Base-by-base conservation (phyloP, 2,797 vertebrate species). In the Pristis pectinata region DNA sequence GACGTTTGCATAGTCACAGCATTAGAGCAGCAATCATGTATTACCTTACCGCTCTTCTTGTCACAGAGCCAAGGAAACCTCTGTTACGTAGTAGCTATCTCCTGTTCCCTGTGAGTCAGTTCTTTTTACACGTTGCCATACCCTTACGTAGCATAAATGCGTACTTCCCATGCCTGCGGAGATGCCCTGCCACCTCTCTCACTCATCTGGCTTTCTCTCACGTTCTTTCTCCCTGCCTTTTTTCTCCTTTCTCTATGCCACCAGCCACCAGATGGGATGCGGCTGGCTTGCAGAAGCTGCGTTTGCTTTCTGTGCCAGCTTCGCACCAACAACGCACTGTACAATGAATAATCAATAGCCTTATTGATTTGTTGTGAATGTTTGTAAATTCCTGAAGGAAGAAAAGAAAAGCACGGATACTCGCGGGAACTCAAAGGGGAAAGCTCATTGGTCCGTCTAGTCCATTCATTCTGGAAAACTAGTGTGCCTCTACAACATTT, bases 311-410 rank as follows among this genome's bases (percentile, higher is more conserved):
- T 97, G 97, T 97, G 98, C 98, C 97, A 97, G 97, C 98, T 98
- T 94, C 49, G 27, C 92, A 76, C 92, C 92, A 94, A 97, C 98
- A 98, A 98, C 98, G 99, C 98, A 97, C 98, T 98, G 67, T 98
- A 98, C 99, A 99, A 99, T 99, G 99, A 98, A 98, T 99, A 99
- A 99, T 99, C 99, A 99, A 99, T 99, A 99, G 98, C 96, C 97
- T 97, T 99, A 99, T 99, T 99, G 99, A 99, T 99, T 98, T 97
- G 98, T 97, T 98, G 98, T 98, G 99, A 99, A 99, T 99, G 99
- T 99, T 99, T 99, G 98, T 98, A 99, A 99, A 99, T 99, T 99
- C 98, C 98, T 98, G 96, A 97, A 96, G 97, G 96, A 97, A 96
- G 97, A 97, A 96, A 87, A 72, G 72, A 67, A 77, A 95, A 95